Evolutionary conservation across 1,140 invertebrate genomes (phyloP).

Genomic region (Anoplophora glabripennis): DNA sequence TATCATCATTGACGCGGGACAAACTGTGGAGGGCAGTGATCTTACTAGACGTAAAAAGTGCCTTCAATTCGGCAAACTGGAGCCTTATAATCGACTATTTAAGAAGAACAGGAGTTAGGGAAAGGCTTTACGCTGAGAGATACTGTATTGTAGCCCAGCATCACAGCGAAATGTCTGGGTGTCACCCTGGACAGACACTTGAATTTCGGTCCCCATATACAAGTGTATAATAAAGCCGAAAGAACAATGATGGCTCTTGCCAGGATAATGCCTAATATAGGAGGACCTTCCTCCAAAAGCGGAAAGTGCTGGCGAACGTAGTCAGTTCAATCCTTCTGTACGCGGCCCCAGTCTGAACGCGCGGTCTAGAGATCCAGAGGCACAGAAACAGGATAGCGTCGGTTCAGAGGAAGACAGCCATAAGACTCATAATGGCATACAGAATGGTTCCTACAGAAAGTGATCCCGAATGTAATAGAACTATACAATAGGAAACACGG

Average conservation of each 20-base stretch:
- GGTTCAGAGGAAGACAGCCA: too few relatives aligned
- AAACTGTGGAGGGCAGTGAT: conserved; percentile 10
- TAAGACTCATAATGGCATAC: too few relatives aligned
- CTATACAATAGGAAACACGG: too few relatives aligned
- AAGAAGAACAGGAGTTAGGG: not conserved
- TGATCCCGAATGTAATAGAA: too few relatives aligned
- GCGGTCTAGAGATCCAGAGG: not conserved
- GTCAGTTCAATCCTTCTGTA: conserved; percentile 7
- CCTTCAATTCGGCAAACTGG: conserved; percentile 20
- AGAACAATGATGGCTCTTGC: not conserved
- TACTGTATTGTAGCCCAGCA: too few relatives aligned
- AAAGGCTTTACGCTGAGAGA: too few relatives aligned
- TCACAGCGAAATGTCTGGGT: conserved; percentile 7
- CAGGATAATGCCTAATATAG: conserved; percentile 20
- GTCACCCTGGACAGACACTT: not conserved
- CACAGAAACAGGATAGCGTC: too few relatives aligned
- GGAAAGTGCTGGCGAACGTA: conserved; percentile 1
- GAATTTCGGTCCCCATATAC: not conserved
- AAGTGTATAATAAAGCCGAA: not conserved
- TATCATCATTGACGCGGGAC: not conserved
- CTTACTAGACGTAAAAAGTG: conserved; percentile 21
- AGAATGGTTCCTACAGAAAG: too few relatives aligned
- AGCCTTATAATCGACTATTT: conserved; percentile 5
- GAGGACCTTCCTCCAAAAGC: conserved; percentile 7
- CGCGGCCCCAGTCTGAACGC: conserved; percentile 16